Evolutionary conservation across 2,888 invertebrate genomes (phyloP), one percentile per base, ranked within the genome.

Genomic region (Cordylochernes scorpioides): DNA sequence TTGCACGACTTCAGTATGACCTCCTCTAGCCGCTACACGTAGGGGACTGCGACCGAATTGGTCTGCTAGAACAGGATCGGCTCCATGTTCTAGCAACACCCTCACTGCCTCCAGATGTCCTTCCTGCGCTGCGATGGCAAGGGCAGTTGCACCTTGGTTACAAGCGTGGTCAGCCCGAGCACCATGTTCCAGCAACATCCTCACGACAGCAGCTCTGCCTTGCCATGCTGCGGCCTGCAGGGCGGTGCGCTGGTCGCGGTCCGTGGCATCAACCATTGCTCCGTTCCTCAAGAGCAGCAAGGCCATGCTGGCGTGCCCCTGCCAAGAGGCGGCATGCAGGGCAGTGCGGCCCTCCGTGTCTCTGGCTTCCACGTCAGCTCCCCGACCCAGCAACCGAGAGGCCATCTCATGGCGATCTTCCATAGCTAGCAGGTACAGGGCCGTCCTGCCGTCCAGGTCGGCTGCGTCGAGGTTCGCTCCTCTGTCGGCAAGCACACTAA

Each of bases 141-240:
- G 59, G 6, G 88, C 84, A 9, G 88, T 86, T 26, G 88, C 88
- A 14, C 88, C 88, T 44, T 56, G 54, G 47, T 80, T 77, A 50
- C 88, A 73, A 7, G 36, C 37, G 43, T 84, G 82, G 54, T 82
- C 70, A 12, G 80, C 73, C 31, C 63, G 53, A 0, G 86, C 84
- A 4, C 77, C 77, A 43, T 68, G 67, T 45, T 68, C 67, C 25
- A 88, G 59, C 19, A 57, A 40, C 21, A 80, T 58, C 33, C 70
- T 64, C 40, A 88, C 77, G 22, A 78, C 78, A 27, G 67, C 64
- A 21, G 69, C 65, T 46, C 88, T 77, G 0, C 88, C 88, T 49
- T 88, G 78, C 88, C 88, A 88, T 29, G 84, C 75, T 10, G 86
- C 86, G 18, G 82, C 82, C 58, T 88, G 88, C 38, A 88, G 57